phyloP scores from a whole-genome alignment of 1,140 invertebrate genomes.

The Trachymyrmex septentrionalis region DNA sequence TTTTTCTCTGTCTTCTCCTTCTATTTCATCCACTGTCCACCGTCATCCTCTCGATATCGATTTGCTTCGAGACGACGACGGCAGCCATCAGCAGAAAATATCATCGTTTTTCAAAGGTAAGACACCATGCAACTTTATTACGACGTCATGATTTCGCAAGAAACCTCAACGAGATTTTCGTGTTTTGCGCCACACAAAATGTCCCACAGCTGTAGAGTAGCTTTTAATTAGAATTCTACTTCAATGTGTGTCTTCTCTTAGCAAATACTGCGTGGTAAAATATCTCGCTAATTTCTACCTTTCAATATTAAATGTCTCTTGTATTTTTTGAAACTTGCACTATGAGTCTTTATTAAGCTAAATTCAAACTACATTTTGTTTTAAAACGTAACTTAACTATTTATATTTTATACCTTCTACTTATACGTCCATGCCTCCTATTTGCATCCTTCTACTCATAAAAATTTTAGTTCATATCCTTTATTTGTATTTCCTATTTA shows the following conservation, averaged over 20 bases:
- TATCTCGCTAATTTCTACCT: background rate
- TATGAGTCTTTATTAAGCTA: background rate
- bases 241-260: background rate
- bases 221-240: background rate
- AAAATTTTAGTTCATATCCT: too few species aligned
- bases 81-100: constrained; percentile 26
- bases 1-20: background rate
- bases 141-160: background rate
- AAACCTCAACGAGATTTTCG: background rate
- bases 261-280: background rate
- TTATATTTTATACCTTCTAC: too few species aligned
- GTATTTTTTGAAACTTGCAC: background rate
- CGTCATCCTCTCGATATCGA: constrained; percentile 50
- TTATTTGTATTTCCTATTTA: too few species aligned
- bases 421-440: too few species aligned
- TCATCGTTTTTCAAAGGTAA: constrained; percentile 71
- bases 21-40: constrained; percentile 21
- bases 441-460: too few species aligned
- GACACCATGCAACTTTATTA: constrained; percentile 43
- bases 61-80: constrained; percentile 57
- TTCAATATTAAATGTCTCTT: constrained; percentile 4
- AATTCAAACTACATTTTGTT: background rate
- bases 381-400: too few species aligned
- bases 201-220: background rate
- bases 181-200: background rate